These are phyloP conservation scores for Microcebus jonahi DNA, from an alignment of 2,113 vertebrate genomes.

Conservation along the genomic window DNA sequence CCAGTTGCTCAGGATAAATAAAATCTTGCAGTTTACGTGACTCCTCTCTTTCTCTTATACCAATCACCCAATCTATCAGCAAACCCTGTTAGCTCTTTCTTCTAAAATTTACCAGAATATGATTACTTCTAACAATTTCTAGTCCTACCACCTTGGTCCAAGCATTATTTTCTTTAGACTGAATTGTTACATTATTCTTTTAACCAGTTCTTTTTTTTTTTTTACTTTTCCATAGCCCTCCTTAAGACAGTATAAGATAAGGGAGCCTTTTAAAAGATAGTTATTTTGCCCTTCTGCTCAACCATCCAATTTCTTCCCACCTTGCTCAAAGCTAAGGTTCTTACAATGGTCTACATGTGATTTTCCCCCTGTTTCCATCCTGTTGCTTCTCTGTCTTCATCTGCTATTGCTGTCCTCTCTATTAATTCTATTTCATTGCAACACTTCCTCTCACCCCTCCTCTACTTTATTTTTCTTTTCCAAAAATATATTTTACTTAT, in stretches of 20 bases:
- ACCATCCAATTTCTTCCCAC: not conserved
- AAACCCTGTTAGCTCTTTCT: not conserved
- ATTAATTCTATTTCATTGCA: not conserved
- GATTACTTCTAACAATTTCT: not conserved
- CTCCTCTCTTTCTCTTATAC: not conserved
- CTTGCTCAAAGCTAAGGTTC: not conserved
- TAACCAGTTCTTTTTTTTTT: not conserved
- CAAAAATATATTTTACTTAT: not conserved
- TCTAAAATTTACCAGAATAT: not conserved
- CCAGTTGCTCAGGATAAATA: not conserved
- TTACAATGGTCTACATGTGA: not conserved
- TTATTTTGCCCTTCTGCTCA: not conserved
- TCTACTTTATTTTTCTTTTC: not conserved
- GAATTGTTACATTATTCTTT: not conserved
- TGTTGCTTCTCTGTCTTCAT: not conserved
- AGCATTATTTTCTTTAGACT: not conserved
- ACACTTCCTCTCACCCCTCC: not conserved
- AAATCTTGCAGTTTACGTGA: not conserved
- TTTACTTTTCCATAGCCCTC: not conserved
- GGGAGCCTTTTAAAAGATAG: not conserved
- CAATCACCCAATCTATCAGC: not conserved
- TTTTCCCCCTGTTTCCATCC: not conserved
- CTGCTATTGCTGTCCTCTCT: not conserved
- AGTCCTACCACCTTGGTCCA: not conserved
- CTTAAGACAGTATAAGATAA: not conserved